phyloP scores from a whole-genome alignment of 1,140 invertebrate genomes.

The Saccostrea cuccullata region DNA sequence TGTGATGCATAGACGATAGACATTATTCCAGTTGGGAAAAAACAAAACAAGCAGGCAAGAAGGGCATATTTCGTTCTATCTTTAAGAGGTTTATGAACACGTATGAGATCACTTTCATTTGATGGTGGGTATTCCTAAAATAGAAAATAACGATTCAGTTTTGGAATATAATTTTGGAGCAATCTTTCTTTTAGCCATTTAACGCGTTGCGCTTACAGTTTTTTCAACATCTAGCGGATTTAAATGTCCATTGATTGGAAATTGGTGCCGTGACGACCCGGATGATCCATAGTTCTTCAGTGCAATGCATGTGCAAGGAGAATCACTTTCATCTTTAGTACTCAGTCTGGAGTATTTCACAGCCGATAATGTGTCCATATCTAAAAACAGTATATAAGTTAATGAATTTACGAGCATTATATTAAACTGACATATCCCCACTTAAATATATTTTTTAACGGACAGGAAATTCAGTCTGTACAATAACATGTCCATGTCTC shows the following conservation, averaged over 20 bases:
- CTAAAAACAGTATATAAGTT: not conserved
- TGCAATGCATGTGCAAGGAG: not conserved
- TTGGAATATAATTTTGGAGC: not conserved
- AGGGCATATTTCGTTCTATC: conserved; percentile 5
- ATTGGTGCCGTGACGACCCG: not conserved
- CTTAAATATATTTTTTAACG: too few species aligned
- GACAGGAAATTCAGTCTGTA: too few species aligned
- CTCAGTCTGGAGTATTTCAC: conserved; percentile 5
- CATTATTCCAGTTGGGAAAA: conserved; percentile 19
- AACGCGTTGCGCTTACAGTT: not conserved
- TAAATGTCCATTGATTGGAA: not conserved
- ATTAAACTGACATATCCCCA: too few species aligned
- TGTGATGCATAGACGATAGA: conserved; percentile 16
- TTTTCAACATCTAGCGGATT: conserved; percentile 8
- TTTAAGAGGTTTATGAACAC: conserved; percentile 14
- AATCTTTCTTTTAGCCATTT: not conserved
- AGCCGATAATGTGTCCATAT: not conserved
- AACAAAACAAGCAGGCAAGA: not conserved
- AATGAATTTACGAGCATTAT: too few species aligned
- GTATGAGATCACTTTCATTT: conserved; percentile 19
- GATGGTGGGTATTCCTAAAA: conserved; percentile 17
- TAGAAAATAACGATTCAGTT: not conserved
- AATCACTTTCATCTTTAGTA: not conserved
- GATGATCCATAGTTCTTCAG: conserved; percentile 6
- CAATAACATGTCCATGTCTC: too few species aligned